phyloP scores from a whole-genome alignment of 2,888 invertebrate species.

The Philereme vetulata region DNA sequence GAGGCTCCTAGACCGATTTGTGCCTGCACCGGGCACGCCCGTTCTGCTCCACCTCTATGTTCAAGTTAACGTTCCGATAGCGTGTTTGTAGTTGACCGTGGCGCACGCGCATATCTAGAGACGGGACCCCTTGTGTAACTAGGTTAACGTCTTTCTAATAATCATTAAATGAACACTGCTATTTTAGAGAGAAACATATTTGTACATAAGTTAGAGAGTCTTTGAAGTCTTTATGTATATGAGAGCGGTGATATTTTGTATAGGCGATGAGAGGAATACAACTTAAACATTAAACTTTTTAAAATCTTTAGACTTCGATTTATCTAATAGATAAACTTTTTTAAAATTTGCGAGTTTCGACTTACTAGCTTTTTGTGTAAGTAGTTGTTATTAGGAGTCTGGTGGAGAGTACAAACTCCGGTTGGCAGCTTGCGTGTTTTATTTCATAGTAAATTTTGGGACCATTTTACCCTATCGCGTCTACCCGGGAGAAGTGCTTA shows the following conservation, averaged over 20 bases:
- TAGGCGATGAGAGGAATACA: conserved; percentile 62
- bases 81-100: conserved; percentile 49
- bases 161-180: conserved; percentile 59
- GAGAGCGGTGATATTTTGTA: conserved; percentile 79
- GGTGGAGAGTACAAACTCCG: conserved; percentile 45
- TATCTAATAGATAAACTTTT: conserved; percentile 45
- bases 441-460: conserved; percentile 82
- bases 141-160: conserved; percentile 49
- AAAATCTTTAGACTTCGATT: conserved; percentile 56
- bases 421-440: conserved; percentile 66
- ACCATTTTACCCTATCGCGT: conserved; percentile 70
- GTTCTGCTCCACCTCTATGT: conserved; percentile 50
- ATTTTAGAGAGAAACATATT: conserved; percentile 63
- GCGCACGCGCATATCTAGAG: conserved; percentile 55
- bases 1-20: conserved; percentile 56
- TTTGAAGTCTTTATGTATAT: conserved; percentile 67
- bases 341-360: conserved; percentile 42
- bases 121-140: conserved; percentile 54
- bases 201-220: conserved; percentile 68
- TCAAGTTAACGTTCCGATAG: conserved; percentile 49
- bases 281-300: conserved; percentile 58
- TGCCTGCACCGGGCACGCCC: conserved; percentile 54
- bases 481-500: conserved; percentile 50
- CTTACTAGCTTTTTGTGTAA: conserved; percentile 70
- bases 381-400: conserved; percentile 58